Base-by-base conservation (phyloP, 2,888 invertebrate species). In the Abrostola tripartita region DNA sequence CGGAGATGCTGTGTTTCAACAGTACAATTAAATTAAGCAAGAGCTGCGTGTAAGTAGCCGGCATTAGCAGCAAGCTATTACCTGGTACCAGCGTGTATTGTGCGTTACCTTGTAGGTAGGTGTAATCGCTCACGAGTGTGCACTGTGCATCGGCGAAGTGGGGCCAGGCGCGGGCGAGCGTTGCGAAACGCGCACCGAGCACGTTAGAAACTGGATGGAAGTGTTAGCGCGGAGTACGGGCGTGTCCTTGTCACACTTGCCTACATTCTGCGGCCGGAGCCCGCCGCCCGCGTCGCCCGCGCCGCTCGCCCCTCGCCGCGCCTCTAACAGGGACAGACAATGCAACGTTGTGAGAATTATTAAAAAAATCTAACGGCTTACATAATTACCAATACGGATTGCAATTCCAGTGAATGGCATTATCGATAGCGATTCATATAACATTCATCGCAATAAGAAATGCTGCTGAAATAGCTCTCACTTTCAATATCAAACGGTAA, bases 181-280 rank as follows among this genome's bases (percentile, higher is more conserved):
- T 93, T 93, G 91, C 92, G 93, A 93, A 93, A 93, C 88, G 87
- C 88, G 87, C 89, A 88, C 88, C 91, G 87, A 90, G 88, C 91
- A 89, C 89, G 90, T 93, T 94, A 93, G 93, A 93, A 94, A 94
- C 94, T 94, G 92, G 93, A 93, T 94, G 93, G 94, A 92, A 93
- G 92, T 93, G 91, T 90, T 93, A 90, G 91, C 90, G 88, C 90
- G 88, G 88, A 90, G 93, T 93, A 92, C 94, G 92, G 92, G 94
- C 92, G 92, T 93, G 94, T 93, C 94, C 94, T 94, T 94, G 94
- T 94, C 94, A 94, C 93, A 93, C 89, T 94, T 94, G 94, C 94
- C 94, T 93, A 94, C 94, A 94, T 94, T 94, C 92, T 91, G 89
- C 86, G 88, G 88, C 90, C 86, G 85, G 86, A 89, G 87, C 85